A percentile compares a stretch with the other conserved stretches of the same genome.
These are phyloP conservation scores for Calidris pygmaea DNA, from an alignment of 2,113 vertebrate genomes.

Conservation along the genomic window DNA sequence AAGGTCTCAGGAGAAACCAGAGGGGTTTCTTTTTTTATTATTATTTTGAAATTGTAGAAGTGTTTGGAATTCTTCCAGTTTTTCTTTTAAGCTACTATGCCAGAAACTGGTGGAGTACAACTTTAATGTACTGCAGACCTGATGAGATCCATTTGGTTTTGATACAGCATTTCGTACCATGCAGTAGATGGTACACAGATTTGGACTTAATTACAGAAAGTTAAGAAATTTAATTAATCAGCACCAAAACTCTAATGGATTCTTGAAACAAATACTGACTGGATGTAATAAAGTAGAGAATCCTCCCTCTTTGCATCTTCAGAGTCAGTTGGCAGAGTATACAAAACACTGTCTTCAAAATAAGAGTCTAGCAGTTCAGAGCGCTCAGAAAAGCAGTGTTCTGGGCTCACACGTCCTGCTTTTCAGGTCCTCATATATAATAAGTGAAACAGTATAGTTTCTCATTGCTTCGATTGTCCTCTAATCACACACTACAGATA, in stretches of 20 bases:
- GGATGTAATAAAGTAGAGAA: slow-evolving; percentile 42
- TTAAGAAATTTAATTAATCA: slow-evolving; percentile 26
- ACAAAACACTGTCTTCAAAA: slow-evolving; percentile 22
- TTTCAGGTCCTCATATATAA: neutral
- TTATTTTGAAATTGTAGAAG: slow-evolving; percentile 70
- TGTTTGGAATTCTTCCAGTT: slow-evolving; percentile 53
- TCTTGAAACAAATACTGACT: slow-evolving; percentile 21
- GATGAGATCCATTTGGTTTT: slow-evolving; percentile 64
- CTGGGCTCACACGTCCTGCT: neutral
- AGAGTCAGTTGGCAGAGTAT: slow-evolving; percentile 18
- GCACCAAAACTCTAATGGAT: neutral
- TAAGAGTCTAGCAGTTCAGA: slow-evolving; percentile 29
- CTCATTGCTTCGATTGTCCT: neutral
- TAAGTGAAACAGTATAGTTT: neutral
- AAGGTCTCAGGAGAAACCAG: slow-evolving; percentile 59
- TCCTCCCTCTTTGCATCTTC: slow-evolving; percentile 33
- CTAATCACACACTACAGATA: neutral
- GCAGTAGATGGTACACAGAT: slow-evolving; percentile 9
- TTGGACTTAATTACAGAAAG: slow-evolving; percentile 29
- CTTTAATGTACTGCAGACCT: slow-evolving; percentile 53
- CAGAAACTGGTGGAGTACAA: slow-evolving; percentile 58
- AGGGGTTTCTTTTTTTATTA: slow-evolving; percentile 67
- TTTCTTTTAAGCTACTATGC: slow-evolving; percentile 61
- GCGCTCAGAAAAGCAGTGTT: neutral
- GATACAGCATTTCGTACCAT: slow-evolving; percentile 21